Percentiles rank a stretch among this genome's conserved stretches.
Conservation (phyloP, 2,797 vertebrate species). For the Diplodus puntazzo region DNA sequence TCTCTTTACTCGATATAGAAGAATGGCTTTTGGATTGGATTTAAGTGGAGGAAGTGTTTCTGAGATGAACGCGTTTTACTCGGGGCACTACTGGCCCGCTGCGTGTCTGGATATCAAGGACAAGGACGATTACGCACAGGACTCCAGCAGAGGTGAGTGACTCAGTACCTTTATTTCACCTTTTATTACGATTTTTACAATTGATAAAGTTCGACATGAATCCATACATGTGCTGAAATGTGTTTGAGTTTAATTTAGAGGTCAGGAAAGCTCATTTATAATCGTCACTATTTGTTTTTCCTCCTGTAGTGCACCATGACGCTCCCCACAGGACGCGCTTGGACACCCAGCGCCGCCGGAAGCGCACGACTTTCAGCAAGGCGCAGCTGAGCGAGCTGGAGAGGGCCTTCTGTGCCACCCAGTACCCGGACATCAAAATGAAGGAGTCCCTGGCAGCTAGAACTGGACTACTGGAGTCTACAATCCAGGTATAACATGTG, state of each 20-base stretch:
- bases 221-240: neutral
- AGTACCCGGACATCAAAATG: conserved; percentile 74
- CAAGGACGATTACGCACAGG: conserved; percentile 35
- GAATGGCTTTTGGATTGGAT: conserved; percentile 65
- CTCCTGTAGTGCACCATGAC: conserved; percentile 36
- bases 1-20: neutral
- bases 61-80: conserved; percentile 51
- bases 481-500: conserved; percentile 76
- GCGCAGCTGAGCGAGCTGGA: conserved; percentile 78
- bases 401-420: conserved; percentile 72
- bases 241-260: neutral
- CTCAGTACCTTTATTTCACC: neutral
- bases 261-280: neutral
- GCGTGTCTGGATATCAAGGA: conserved; percentile 32
- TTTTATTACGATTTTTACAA: neutral
- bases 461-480: conserved; percentile 79
- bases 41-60: conserved; percentile 18
- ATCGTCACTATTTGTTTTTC: neutral
- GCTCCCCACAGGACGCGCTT: conserved; percentile 7
- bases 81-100: conserved; percentile 56
- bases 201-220: neutral
- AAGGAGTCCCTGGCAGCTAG: conserved; percentile 74
- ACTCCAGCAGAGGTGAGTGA: conserved; percentile 62
- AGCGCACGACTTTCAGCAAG: conserved; percentile 82
- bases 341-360: conserved; percentile 67